A percentile compares a stretch with the other conserved stretches of the same genome.
phyloP scores from a whole-genome alignment of 2,113 vertebrate species.

The Albula glossodonta region DNA sequence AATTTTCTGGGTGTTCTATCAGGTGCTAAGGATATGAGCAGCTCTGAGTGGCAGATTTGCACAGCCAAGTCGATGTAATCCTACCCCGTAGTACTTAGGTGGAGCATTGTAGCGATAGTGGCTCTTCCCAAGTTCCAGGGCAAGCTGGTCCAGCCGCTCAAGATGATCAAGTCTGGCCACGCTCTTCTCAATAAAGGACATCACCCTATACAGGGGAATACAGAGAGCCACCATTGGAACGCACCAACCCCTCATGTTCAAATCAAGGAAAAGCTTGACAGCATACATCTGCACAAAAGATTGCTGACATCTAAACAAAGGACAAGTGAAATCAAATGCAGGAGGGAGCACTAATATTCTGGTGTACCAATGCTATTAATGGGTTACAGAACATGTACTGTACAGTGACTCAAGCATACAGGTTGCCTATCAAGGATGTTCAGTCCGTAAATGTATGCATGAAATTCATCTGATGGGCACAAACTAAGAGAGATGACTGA shows the following conservation, averaged over 20 bases:
- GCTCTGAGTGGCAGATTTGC: too few species aligned
- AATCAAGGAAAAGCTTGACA: neutral
- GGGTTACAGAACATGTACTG: neutral
- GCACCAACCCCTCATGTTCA: neutral
- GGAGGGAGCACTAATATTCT: neutral
- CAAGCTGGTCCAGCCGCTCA: conserved; percentile 67
- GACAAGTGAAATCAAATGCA: too few species aligned
- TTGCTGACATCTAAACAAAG: neutral
- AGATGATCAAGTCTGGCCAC: conserved; percentile 74
- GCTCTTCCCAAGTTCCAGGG: conserved; percentile 72
- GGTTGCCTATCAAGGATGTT: neutral
- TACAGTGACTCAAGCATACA: neutral
- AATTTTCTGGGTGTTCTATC: neutral
- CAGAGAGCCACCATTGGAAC: neutral
- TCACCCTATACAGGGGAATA: conserved; percentile 60
- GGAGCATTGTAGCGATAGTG: conserved; percentile 75
- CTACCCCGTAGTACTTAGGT: conserved; percentile 74
- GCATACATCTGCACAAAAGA: neutral
- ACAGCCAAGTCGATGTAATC: conserved; percentile 15
- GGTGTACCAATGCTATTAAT: neutral
- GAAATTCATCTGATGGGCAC: neutral
- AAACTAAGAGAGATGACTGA: neutral
- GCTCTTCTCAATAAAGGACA: conserved; percentile 80
- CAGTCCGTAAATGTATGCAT: neutral
- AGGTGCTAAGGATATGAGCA: neutral